phyloP scores from a whole-genome alignment of 2,888 invertebrate genomes.

The Sphecodes monilicornis region DNA sequence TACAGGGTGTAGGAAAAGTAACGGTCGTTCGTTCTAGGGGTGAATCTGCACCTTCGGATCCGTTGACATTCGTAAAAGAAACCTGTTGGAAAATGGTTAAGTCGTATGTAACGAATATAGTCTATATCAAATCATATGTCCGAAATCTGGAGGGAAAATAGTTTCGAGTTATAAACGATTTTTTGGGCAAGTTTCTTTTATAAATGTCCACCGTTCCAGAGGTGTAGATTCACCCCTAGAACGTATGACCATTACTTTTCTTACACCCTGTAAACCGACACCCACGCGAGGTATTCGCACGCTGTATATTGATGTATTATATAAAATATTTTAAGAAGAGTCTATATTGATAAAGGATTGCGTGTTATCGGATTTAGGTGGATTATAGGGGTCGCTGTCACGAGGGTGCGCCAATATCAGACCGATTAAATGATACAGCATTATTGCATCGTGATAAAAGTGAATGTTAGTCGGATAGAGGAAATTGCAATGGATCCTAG shows the following conservation, averaged over 20 bases:
- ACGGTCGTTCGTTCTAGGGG: not conserved
- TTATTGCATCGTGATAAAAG: not conserved
- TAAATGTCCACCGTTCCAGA: no score
- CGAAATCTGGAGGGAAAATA: no score
- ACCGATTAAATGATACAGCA: not conserved
- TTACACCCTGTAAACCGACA: not conserved
- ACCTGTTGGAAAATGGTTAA: no score
- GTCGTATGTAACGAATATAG: no score
- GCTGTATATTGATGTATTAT: constrained; percentile 39
- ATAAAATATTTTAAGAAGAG: constrained; percentile 9
- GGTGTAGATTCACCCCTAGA: not conserved
- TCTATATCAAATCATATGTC: no score
- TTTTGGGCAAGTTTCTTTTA: no score
- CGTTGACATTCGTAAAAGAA: no score
- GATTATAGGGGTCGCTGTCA: not conserved
- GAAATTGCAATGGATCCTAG: not conserved
- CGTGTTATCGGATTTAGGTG: not conserved
- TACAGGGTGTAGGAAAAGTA: not conserved
- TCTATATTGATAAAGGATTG: constrained; percentile 5
- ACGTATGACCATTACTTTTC: not conserved
- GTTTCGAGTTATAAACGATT: no score
- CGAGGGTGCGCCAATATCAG: constrained; percentile 11
- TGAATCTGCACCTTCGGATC: no score
- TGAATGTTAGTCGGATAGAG: constrained; percentile 14
- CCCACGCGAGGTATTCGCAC: not conserved